Evolutionary conservation across 2,113 vertebrate species (phyloP), one percentile per base, ranked within the genome.

Genomic region (Pachypanchax playfairii): DNA sequence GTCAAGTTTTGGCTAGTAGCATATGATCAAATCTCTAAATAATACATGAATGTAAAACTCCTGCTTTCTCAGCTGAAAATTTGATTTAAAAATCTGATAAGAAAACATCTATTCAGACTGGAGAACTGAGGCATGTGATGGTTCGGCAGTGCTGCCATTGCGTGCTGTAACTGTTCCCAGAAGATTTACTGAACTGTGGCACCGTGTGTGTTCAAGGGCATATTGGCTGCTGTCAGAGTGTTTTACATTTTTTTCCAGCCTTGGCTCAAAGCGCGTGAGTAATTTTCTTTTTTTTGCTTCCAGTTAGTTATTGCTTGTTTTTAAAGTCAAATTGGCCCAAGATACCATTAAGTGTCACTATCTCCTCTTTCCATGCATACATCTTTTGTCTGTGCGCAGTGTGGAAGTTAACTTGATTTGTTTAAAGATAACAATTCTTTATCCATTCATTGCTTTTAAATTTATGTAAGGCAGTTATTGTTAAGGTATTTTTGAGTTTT

Each of bases 181-280:
- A 24, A 59, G 82, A 68, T 68, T 63, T 33, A 44, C 66, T 66
- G 65, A 76, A 64, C 76, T 64, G 50, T 69, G 49, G 48, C 58
- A 42, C 13, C 57, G 78, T 66, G 70, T 73, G 65, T 66, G 70
- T 89, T 87, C 85, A 89, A 89, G 85, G 85, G 63, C 80, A 33
- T 67, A 67, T 66, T 54, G 67, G 75, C 61, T 75, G 60, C 70
- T 65, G 75, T 77, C 69, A 49, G 74, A 51, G 65, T 41, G 66
- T 56, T 79, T 82, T 74, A 71, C 70, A 70, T 77, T 79, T 70
- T 69, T 17, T 31, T 31, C 68, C 75, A 48, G 60, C 57, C 57
- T n/a, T 24, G 1, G 55, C 68, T 81, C 68, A 81, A 71, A 80
- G 72, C 29, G 1, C 5, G 59, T 55, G 58, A 84, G 77, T 78